Conservation (phyloP, 2,113 vertebrate species). For the Fulica atra region DNA sequence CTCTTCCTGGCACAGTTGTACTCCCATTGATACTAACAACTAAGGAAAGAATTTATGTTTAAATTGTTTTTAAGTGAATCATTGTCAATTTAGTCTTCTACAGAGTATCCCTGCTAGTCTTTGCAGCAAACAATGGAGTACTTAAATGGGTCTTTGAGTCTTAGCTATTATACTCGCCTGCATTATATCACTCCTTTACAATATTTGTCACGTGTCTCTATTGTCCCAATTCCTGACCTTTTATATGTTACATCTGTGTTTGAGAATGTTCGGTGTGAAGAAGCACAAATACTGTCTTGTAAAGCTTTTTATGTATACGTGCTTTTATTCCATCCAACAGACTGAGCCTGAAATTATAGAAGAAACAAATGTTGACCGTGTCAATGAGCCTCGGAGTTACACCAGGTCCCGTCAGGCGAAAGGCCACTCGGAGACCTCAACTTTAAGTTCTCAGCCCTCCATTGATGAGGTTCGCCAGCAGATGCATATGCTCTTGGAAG, state of each 20-base stretch:
- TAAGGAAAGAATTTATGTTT: not conserved
- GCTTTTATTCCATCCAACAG: constrained; percentile 74
- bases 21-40: not conserved
- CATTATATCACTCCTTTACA: not conserved
- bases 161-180: not conserved
- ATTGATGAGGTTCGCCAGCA: constrained; percentile 98
- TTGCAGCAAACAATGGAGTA: not conserved
- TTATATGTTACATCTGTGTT: not conserved
- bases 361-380: constrained; percentile 92
- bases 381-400: constrained; percentile 82
- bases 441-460: constrained; percentile 97
- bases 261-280: not conserved
- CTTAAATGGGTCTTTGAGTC: not conserved
- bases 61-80: not conserved
- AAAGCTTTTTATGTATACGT: not conserved
- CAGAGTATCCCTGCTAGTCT: not conserved
- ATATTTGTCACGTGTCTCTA: fast-evolving
- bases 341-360: constrained; percentile 97
- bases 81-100: not conserved
- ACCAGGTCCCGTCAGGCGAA: constrained; percentile 85
- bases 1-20: constrained; percentile 19
- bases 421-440: constrained; percentile 96
- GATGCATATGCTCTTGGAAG: constrained; percentile 98
- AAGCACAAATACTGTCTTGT: not conserved
- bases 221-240: not conserved